phyloP scores from a whole-genome alignment of 2,888 invertebrate genomes.

The Dromius quadrimaculatus region DNA sequence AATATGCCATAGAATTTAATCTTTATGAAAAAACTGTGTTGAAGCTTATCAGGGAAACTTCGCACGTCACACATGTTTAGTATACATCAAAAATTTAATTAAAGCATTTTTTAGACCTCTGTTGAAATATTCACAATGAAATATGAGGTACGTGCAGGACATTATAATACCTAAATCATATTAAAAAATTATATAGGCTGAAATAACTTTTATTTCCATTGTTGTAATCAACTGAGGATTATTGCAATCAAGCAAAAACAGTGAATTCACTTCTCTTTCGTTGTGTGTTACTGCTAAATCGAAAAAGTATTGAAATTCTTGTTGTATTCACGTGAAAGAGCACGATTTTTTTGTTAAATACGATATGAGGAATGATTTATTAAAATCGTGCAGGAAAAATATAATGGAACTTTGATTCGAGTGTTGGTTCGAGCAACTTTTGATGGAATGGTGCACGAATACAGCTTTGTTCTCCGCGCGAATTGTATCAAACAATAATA shows the following conservation, averaged over 20 bases:
- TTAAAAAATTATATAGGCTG: too few species aligned
- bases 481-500: slow-evolving; percentile 51
- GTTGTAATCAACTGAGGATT: too few species aligned
- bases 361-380: slow-evolving; percentile 25
- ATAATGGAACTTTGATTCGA: not conserved
- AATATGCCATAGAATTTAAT: slow-evolving; percentile 6
- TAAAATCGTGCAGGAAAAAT: slow-evolving; percentile 8
- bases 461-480: slow-evolving; percentile 41
- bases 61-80: not conserved
- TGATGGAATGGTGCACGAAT: not conserved
- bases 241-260: too few species aligned
- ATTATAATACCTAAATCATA: too few species aligned
- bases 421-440: slow-evolving; percentile 4
- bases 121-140: slow-evolving; percentile 15
- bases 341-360: slow-evolving; percentile 35
- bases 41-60: not conserved
- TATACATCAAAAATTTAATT: slow-evolving; percentile 17
- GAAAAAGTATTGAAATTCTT: too few species aligned
- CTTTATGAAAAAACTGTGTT: not conserved
- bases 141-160: slow-evolving; percentile 27
- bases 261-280: too few species aligned
- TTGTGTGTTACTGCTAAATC: too few species aligned
- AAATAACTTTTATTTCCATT: too few species aligned
- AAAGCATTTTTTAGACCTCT: slow-evolving; percentile 20
- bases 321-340: too few species aligned